These are phyloP conservation scores for Sphenopsis melanotis DNA, from an alignment of 2,797 vertebrate species.

Conservation along the genomic window DNA sequence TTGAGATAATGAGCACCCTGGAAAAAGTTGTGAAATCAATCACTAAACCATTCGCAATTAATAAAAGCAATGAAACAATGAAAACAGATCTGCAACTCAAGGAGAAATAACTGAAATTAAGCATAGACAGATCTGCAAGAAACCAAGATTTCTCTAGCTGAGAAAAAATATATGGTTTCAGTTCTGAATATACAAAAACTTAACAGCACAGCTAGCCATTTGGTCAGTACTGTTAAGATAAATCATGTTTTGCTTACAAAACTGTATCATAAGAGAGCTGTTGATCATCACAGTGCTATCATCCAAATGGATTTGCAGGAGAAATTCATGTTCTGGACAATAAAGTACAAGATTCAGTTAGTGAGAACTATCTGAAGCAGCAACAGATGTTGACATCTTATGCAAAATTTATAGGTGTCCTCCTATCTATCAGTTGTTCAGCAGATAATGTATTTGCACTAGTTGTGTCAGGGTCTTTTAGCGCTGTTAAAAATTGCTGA, in stretches of 20 bases:
- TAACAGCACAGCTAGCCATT: slow-evolving; percentile 74
- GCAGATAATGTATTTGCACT: slow-evolving; percentile 70
- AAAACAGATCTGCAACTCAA: slow-evolving; percentile 75
- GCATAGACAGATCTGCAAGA: slow-evolving; percentile 74
- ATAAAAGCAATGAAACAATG: slow-evolving; percentile 71
- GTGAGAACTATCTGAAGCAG: slow-evolving; percentile 76
- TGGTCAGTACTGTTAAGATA: slow-evolving; percentile 78
- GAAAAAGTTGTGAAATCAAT: slow-evolving; percentile 86
- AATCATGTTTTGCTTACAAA: slow-evolving; percentile 72
- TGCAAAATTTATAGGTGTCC: slow-evolving; percentile 59
- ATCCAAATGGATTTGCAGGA: slow-evolving; percentile 75
- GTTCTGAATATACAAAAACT: slow-evolving; percentile 76
- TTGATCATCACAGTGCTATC: slow-evolving; percentile 73
- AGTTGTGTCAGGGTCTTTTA: slow-evolving; percentile 70
- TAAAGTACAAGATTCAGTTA: slow-evolving; percentile 74
- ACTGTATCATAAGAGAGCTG: slow-evolving; percentile 77
- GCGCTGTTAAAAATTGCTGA: slow-evolving; percentile 69
- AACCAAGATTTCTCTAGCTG: slow-evolving; percentile 75
- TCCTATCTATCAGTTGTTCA: slow-evolving; percentile 72
- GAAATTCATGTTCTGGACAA: slow-evolving; percentile 75
- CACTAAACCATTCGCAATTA: slow-evolving; percentile 81
- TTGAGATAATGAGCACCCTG: slow-evolving; percentile 74
- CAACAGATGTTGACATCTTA: slow-evolving; percentile 73
- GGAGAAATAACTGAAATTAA: slow-evolving; percentile 77
- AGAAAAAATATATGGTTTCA: slow-evolving; percentile 77